Base-by-base conservation (phyloP, 2,888 invertebrate genomes). In the Athripsodes cinereus region DNA sequence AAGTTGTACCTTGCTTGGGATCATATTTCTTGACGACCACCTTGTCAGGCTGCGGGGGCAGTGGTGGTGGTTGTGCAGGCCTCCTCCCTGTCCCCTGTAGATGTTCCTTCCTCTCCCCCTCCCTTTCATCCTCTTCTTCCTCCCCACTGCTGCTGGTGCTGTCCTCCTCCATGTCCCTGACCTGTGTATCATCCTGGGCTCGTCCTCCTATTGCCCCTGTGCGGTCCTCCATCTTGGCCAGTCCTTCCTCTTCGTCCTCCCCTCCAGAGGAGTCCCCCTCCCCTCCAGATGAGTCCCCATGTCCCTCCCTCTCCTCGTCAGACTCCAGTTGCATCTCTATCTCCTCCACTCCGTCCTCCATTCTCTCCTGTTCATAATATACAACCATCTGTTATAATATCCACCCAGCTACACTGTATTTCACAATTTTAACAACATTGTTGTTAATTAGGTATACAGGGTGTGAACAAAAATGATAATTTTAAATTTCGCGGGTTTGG, bases 21-120 rank as follows among this genome's bases (percentile, higher is more conserved):
- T 99, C 94, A 72, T 99, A 99, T 71, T 95, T 95, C 72, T 95
- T 94, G 60, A 99, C 94, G 46, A 98, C 83, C 22, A 97, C 96
- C 69, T 95, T 92, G 70, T 96, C 96, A 19, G 92, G 88, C 1
- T 87, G 85, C 19, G 95, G 94, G 5, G 96, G 93, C 64, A 92
- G 70, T 34, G 92, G 90, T 0, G 90, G 87, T 1, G 72, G 70
- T 47, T 80, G 76, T 58, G 82, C 76, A 13, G 40, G 40, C 13
- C 16, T 40, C 40, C 40, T 40, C 8, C 13, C 40, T 11, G 31
- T 11, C 11, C 31, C 31, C 8, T 31, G 8, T 2, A 71, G 69
- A 19, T 70, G 66, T 58, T 71, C 69, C 26, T 67, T 67, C 8
- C 83, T 88, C 55, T 84, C 86, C 57, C 89, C 89, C 20, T 82